Evolutionary conservation across 2,113 vertebrate species (phyloP), one percentile per base, ranked within the genome.

Genomic region (Gallinago media): DNA sequence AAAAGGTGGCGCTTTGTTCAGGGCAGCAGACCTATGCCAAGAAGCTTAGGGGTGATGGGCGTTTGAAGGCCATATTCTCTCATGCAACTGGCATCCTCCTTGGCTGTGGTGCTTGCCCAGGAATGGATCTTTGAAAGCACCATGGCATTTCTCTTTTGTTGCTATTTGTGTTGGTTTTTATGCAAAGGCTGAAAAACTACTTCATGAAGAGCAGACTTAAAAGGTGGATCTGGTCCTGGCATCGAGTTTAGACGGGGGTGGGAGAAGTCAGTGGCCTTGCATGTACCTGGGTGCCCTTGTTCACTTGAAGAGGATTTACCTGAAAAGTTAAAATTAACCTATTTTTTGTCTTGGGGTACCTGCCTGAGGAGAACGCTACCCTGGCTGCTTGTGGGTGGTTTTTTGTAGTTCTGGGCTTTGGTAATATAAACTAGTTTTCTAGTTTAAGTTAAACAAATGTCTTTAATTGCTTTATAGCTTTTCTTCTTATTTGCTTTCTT

Each of bases 131-230:
- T 32, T 29, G 44, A 27, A 67, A 68, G 10, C 26, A 10, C 15
- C 47, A 4, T 0, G 1, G 15, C 21, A 3, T 3, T 2, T 34
- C 14, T 61, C 12, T 8, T 2, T 6, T 23, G 56, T 46, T 44
- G 2, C 66, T 0, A 12, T 0, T 10, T 40, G 11, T 11, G 11
- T 38, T 52, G 29, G 15, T 77, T 21, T 12, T 46, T 42, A 14
- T 1, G 4, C 7, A 8, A 8, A 56, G 1, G 3, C 1, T 46
- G 11, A 89, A 32, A 36, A 93, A 61, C 15, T 27, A 8, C 8
- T 76, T 49, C 25, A 18, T 0, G 7, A 44, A 47, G 59, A 76
- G 26, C n/a, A 47, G 59, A 70, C 54, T 4, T 5, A 19, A n/a
- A 61, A 58, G 14, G 6, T 9, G 34, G 36, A 29, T 14, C 27